These are phyloP conservation scores for Folsomia candida DNA, from an alignment of 2,888 invertebrate genomes.

Conservation along the genomic window DNA sequence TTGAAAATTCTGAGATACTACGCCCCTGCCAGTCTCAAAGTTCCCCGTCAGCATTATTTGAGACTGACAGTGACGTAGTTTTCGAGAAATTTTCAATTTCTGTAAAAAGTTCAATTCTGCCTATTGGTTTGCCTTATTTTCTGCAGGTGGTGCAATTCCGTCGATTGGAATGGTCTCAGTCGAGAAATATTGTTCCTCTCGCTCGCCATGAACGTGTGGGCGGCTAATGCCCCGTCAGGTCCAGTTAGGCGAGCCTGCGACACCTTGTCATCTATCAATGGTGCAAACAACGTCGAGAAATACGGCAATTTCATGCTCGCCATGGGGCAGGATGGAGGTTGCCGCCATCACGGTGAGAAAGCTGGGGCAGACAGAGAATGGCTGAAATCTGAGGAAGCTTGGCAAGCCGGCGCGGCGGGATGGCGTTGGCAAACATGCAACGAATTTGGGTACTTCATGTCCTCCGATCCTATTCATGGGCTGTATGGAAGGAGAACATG, in stretches of 20 bases:
- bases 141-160: background rate
- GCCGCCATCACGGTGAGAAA: too few relatives aligned
- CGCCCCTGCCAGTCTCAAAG: too few relatives aligned
- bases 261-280: background rate
- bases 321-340: background rate
- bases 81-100: too few relatives aligned
- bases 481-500: conserved; percentile 54
- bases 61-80: too few relatives aligned
- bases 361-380: too few relatives aligned
- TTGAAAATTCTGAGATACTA: too few relatives aligned
- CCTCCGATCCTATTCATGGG: conserved; percentile 54
- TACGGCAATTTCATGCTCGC: background rate
- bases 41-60: too few relatives aligned
- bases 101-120: too few relatives aligned
- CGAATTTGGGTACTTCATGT: conserved; percentile 59
- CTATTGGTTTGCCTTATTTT: too few relatives aligned
- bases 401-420: conserved; percentile 17
- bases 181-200: background rate
- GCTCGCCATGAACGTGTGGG: background rate
- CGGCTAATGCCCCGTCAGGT: background rate
- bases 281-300: background rate
- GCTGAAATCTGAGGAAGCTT: conserved; percentile 22
- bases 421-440: conserved; percentile 60
- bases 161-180: background rate
- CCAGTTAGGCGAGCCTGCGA: background rate